Percentiles rank a stretch among this genome's conserved stretches.
phyloP scores from a whole-genome alignment of 1,140 invertebrate genomes.

The Rhopalosiphum maidis region DNA sequence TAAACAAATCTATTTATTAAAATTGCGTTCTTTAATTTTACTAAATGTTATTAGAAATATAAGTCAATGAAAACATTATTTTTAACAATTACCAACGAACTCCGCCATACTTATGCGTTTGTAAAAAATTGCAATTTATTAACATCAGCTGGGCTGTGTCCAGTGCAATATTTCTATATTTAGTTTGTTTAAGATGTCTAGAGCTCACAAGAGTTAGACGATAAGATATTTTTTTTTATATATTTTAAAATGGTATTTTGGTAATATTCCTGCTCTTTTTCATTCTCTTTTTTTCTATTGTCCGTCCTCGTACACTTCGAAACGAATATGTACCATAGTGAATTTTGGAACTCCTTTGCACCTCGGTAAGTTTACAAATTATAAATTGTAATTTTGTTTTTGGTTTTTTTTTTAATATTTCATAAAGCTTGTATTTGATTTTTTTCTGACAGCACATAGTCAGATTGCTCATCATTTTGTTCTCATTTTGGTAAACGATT shows the following conservation, averaged over 20 bases:
- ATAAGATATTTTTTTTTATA: conserved; percentile 47
- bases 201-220: conserved; percentile 15
- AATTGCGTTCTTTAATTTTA: conserved; percentile 5
- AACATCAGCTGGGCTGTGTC: not conserved
- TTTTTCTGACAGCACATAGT: conserved; percentile 57
- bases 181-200: conserved; percentile 31
- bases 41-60: not conserved
- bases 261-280: conserved; percentile 60
- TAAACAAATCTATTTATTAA: not conserved
- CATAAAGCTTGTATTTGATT: conserved; percentile 54
- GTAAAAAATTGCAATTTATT: not conserved
- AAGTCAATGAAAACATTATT: not conserved
- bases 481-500: conserved; percentile 49
- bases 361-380: conserved; percentile 84
- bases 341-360: conserved; percentile 96
- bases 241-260: conserved; percentile 58
- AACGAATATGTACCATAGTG: conserved; percentile 69
- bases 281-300: conserved; percentile 64
- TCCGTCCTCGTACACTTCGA: conserved; percentile 61
- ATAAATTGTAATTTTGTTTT: conserved; percentile 58
- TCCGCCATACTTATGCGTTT: conserved; percentile 18
- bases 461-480: conserved; percentile 56
- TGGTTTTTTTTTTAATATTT: conserved; percentile 57
- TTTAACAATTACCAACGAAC: conserved; percentile 30
- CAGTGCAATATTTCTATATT: not conserved